Evolutionary conservation across 1,140 invertebrate genomes (phyloP), one percentile per base, ranked within the genome.

Genomic region (Lineus longissimus): DNA sequence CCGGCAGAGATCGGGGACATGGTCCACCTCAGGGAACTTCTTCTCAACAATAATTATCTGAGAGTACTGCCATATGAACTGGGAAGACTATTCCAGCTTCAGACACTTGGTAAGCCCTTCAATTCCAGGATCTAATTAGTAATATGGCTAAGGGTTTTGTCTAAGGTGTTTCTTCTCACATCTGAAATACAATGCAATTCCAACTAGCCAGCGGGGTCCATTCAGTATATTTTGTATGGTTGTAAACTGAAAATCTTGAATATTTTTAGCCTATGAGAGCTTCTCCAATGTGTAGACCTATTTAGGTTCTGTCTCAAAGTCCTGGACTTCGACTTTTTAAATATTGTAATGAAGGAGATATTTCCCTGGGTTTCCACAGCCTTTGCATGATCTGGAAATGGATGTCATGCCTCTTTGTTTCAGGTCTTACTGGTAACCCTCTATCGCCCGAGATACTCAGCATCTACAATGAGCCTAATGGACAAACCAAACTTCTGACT

Each of bases 1-100:
- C 97, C 97, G 65, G 87, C 94, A 54, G 95, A 98, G 86, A 86
- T 99, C 51, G 95, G 96, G 64, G 95, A 98, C 80, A 88, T 98
- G 75, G 91, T 94, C 79, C 88, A 91, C 77, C 87, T 97, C 70
- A 91, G 93, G 83, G 95, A 98, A 84, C 86, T 99, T 69, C 87
- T 94, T 72, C 85, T 98, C 59, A 93, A 92, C 81, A 90, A 98
- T 84, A 99, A 99, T 84, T 90, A 89, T 76, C 85, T 99, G 66
- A 87, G 95, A 56, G 88, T 91, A 67, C 85, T 99, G 73, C 97
- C 97, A 1, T 97, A 93, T 82, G 95, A 98, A 83, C 86, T 99
- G 72, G 97, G 97, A 68, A 97, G 96, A 83, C 87, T 99, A 66
- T 99, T 98, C 83, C 94, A 97, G 83, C 86, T 99, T 68, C 91